Evolutionary conservation across 2,888 invertebrate species (phyloP).

Genomic region (Cryptocephalus moraei): DNA sequence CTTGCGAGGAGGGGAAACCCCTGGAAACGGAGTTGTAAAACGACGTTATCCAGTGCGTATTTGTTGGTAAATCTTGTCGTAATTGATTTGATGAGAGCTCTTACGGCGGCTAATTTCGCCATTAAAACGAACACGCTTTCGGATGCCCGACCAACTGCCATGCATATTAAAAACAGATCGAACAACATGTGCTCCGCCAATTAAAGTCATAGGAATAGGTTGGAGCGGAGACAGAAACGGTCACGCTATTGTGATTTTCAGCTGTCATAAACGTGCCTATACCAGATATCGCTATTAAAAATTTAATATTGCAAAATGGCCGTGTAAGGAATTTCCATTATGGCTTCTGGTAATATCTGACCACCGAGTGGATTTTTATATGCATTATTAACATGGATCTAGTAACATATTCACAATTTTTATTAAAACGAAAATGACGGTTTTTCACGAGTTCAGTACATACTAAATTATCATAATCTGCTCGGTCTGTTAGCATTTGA

Average conservation of each 20-base stretch:
- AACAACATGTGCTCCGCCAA: slow-evolving; percentile 19
- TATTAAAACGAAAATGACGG: too few relatives aligned
- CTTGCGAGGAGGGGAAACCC: background rate
- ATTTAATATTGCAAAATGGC: too few relatives aligned
- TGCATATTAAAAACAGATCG: slow-evolving; percentile 1
- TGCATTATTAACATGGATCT: too few relatives aligned
- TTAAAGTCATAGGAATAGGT: background rate
- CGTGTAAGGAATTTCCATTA: too few relatives aligned
- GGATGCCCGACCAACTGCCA: slow-evolving; percentile 1
- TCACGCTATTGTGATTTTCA: background rate
- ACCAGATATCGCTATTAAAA: too few relatives aligned
- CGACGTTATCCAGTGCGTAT: slow-evolving; percentile 16
- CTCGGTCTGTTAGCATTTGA: too few relatives aligned
- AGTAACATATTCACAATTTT: too few relatives aligned
- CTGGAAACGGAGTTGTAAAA: slow-evolving; percentile 10
- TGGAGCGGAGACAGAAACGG: background rate
- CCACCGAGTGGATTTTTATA: too few relatives aligned
- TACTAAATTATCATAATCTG: too few relatives aligned
- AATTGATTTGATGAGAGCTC: slow-evolving; percentile 29
- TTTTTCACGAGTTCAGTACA: too few relatives aligned
- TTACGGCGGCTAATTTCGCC: slow-evolving; percentile 26
- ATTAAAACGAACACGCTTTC: slow-evolving; percentile 24
- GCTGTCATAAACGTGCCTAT: background rate
- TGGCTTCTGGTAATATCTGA: too few relatives aligned
- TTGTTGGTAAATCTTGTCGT: slow-evolving; percentile 28